These are phyloP conservation scores for Orchestia grillus DNA, from an alignment of 1,140 invertebrate species.

Conservation along the genomic window DNA sequence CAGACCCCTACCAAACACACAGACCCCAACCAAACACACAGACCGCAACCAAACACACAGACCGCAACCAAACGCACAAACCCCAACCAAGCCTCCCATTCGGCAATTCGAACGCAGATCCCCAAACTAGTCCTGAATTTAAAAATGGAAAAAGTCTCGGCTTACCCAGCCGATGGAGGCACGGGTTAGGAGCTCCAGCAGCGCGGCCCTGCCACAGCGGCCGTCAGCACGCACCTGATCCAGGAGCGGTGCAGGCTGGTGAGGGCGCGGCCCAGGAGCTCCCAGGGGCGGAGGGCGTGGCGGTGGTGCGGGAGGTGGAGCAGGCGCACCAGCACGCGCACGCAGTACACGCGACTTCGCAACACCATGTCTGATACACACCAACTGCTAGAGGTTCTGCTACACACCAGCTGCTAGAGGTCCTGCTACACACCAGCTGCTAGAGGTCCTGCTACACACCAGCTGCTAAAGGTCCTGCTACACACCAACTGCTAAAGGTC, in stretches of 20 bases:
- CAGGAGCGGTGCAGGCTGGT: constrained; percentile 4
- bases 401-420: neutral
- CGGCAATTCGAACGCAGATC: too few relatives aligned
- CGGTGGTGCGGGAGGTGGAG: constrained; percentile 13
- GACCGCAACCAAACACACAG: too few relatives aligned
- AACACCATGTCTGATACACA: neutral
- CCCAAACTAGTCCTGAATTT: too few relatives aligned
- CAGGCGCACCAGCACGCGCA: constrained; percentile 24
- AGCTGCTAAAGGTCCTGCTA: neutral
- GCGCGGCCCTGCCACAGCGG: neutral
- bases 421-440: too few relatives aligned
- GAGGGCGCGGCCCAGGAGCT: constrained; percentile 33
- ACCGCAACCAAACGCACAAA: too few relatives aligned
- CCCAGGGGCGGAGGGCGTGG: constrained; percentile 8
- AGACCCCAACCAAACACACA: too few relatives aligned
- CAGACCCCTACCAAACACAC: too few relatives aligned
- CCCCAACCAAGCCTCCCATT: too few relatives aligned
- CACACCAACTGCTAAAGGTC: neutral
- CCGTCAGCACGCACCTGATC: neutral
- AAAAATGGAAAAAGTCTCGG: too few relatives aligned
- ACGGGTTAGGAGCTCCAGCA: neutral
- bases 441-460: neutral
- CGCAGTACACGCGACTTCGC: constrained; percentile 29
- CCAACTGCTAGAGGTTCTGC: neutral
- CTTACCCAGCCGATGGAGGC: neutral